A percentile compares a stretch with the other conserved stretches of the same genome.
phyloP scores from a whole-genome alignment of 1,140 invertebrate species.

The Harpegnathos saltator region DNA sequence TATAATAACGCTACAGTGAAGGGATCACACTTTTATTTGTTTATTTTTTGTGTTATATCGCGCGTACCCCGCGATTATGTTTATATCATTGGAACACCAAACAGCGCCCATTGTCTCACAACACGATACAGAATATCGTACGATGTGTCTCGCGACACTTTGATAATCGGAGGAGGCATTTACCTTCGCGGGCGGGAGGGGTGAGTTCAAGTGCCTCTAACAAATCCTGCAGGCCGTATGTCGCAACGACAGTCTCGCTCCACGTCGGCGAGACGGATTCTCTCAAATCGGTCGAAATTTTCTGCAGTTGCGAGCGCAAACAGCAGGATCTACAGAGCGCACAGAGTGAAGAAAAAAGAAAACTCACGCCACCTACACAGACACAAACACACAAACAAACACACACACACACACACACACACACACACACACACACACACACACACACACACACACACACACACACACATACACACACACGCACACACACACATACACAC shows the following conservation, averaged over 20 bases:
- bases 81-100: no score
- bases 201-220: not conserved
- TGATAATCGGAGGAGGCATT: not conserved
- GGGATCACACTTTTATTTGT: not conserved
- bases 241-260: not conserved
- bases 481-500: not conserved
- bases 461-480: not conserved
- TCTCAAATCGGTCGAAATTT: slow-evolving; percentile 25
- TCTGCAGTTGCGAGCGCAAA: slow-evolving; percentile 12
- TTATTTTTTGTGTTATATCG: no score
- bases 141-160: no score
- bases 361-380: no score
- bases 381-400: no score
- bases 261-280: not conserved
- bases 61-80: no score
- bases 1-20: not conserved
- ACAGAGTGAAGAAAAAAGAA: not conserved
- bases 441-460: not conserved
- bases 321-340: not conserved
- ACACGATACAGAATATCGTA: not conserved
- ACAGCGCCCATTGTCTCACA: no score
- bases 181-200: no score
- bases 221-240: not conserved
- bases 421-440: not conserved
- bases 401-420: not conserved